Percentiles rank a stretch among this genome's conserved stretches.
Conservation (phyloP, 2,113 vertebrate species). For the western clawed frog (Xenopus tropicalis) region UCB_Xtro_10.0 CM004448.2:6574001-6574500, state of each 20-base stretch:
- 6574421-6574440: no score
- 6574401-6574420: no score
- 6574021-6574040: neutral
- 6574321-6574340: no score
- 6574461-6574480: neutral
- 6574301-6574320: no score
- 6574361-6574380: no score
- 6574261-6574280: neutral
- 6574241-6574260: neutral
- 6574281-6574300: neutral
- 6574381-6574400: no score
- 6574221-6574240: neutral
- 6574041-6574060: conserved; percentile 30
- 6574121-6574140: conserved; percentile 7
- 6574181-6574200: conserved; percentile 7
- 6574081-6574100: conserved; percentile 30
- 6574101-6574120: conserved; percentile 36
- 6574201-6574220: neutral
- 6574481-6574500: neutral
- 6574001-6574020: neutral
- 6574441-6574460: neutral
- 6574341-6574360: no score
- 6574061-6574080: conserved; percentile 37
- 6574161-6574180: neutral
- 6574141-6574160: neutral